Evolutionary conservation across 2,888 invertebrate species (phyloP), one percentile per base, ranked within the genome.

Genomic region (Iphiclides podalirius): DNA sequence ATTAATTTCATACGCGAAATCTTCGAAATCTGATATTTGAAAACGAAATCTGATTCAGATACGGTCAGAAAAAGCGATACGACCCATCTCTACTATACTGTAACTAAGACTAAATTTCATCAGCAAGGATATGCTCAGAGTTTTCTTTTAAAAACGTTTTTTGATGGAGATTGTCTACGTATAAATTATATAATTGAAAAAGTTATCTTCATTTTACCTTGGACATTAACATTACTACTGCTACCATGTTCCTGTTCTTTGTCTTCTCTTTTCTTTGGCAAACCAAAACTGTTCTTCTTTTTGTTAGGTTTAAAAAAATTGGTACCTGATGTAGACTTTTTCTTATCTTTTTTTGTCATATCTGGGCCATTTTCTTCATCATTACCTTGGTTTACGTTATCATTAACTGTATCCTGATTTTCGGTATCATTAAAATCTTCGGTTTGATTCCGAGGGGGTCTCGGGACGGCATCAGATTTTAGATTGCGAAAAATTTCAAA

Each of bases 401-500:
- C 68, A 57, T 70, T 61, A 31, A 65, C 52, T 36, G 55, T 57
- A 33, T 59, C 60, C 23, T 35, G 45, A 16, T 51, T 53, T 20
- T 59, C 50, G 23, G 57, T 55, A 14, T 61, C 56, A n/a, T 58
- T 62, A 11, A 60, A 58, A 46, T 50, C 40, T 45, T 51, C 45
- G 28, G 54, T 58, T 14, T 57, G 58, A 23, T 70, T 63, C 33
- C 90, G 72, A 0, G 90, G 90, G 4, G 89, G 74, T 59, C 79
- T 79, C 0, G 90, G 90, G 31, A 83, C 75, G 6, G 90, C 90
- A 57, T 90, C 90, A 1, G 90, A 79, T 54, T 88, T 90, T 26
- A 90, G 56, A 49, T 84, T 79, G 34, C 80, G 75, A 54, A 90
- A 79, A 48, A 79, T 74, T 52, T 86, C 82, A 39, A 80, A 63